Evolutionary conservation across 2,797 vertebrate genomes (phyloP), one percentile per base, ranked within the genome.

Genomic region (Gymnoscopelus microlampas): DNA sequence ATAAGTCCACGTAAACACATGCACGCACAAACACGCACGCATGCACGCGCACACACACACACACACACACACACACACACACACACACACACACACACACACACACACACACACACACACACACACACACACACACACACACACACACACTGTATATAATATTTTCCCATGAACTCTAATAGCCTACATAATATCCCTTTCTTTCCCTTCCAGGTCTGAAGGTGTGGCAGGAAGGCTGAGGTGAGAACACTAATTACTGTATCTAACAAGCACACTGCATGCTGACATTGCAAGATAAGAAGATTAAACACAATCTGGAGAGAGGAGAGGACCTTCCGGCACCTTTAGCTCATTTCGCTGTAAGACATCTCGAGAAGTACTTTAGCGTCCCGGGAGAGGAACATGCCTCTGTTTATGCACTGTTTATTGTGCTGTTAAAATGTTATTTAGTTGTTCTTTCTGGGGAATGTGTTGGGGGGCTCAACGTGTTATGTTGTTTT

Each of bases 221-320:
- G 66, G 60, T 65, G 68, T 68, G 60, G 66, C 56, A 5, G 69
- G 72, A 15, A 70, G 77, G 68, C 64, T 78, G 67, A 79, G 80
- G 82, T 85, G 60, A 80, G 78, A 59, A 35, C 50, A 63, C 19
- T 6, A 56, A 47, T 66, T 3, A 61, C 29, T 48, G 32, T 44
- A 44, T 44, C 15, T 7, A 29, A 26, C 15, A 39, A 12, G 8
- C 32, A 10, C 47, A 44, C 62, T 48, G 47, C 55, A 50, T 73
- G 70, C 73, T 76, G 73, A 70, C 14, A 3, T 58, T 4, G 49
- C 60, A 26, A 26, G 29, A 19, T 44, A 44, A 44, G 39, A 63
- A 51, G 55, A 26, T 64, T 48, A 14, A 44, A 44, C 32, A 58
- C 49, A 60, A 63, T 71, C 32, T 19, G n/a, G 57, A n/a, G n/a